phyloP scores from a whole-genome alignment of 2,113 vertebrate species.

The Lethenteron reissneri region DNA sequence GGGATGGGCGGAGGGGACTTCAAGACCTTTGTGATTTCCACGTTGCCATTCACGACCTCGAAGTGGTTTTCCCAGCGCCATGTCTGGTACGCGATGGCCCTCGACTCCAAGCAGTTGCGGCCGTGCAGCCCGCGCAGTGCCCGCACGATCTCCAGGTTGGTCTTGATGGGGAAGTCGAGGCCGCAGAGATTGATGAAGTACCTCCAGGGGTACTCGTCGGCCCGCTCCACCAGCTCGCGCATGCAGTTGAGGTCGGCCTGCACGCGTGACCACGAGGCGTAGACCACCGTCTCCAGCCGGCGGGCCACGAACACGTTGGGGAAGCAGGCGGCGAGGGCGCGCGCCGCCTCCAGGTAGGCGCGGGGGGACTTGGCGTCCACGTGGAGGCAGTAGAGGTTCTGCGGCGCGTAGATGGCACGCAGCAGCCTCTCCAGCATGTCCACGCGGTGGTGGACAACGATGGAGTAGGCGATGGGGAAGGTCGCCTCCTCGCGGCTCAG shows the following conservation, averaged over 20 bases:
- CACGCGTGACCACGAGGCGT: conserved; percentile 50
- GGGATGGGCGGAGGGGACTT: conserved; percentile 37
- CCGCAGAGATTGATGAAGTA: conserved; percentile 73
- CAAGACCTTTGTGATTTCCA: conserved; percentile 21
- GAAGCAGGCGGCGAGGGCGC: conserved; percentile 42
- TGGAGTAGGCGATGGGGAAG: conserved; percentile 61
- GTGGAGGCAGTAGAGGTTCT: conserved; percentile 46
- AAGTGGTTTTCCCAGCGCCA: conserved; percentile 27
- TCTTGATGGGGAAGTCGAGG: conserved; percentile 74
- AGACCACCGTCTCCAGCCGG: conserved; percentile 37
- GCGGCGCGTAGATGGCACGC: conserved; percentile 34
- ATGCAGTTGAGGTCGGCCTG: conserved; percentile 81
- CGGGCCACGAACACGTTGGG: conserved; percentile 49
- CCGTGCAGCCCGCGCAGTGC: conserved; percentile 34
- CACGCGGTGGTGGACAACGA: conserved; percentile 58
- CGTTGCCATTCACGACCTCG: conserved; percentile 23
- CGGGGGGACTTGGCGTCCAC: conserved; percentile 34
- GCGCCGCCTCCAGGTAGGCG: conserved; percentile 29
- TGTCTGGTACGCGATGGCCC: conserved; percentile 29
- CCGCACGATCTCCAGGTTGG: conserved; percentile 55
- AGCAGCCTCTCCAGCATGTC: conserved; percentile 26
- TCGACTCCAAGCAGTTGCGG: conserved; percentile 49
- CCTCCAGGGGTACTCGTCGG: conserved; percentile 28
- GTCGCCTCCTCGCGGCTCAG: conserved; percentile 44
- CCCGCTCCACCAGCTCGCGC: conserved; percentile 38